A percentile compares a stretch with the other conserved stretches of the same genome.
Conservation (phyloP, 2,888 invertebrate genomes). For the Dorcus hopei region DNA sequence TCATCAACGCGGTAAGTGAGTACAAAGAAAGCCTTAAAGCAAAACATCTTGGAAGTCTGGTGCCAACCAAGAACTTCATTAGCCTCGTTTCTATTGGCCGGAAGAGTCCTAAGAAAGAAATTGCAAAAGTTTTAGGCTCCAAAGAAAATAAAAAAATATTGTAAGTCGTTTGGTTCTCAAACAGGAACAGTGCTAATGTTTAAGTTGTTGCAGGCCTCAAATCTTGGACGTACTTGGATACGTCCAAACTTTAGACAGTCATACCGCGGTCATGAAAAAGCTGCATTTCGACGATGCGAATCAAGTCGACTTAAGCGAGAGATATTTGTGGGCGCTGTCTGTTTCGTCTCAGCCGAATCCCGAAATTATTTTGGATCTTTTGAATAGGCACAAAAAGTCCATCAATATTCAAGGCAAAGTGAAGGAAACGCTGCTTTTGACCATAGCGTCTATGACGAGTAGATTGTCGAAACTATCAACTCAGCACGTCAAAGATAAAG, state of each 20-base stretch:
- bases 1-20: conserved; percentile 53
- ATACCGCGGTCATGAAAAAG: conserved; percentile 65
- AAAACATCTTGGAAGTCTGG: conserved; percentile 60
- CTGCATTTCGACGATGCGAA: conserved; percentile 57
- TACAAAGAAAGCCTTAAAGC: conserved; percentile 54
- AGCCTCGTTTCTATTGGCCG: conserved; percentile 62
- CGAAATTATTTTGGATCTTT: conserved; percentile 53
- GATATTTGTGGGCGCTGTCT: conserved; percentile 73
- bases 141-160: conserved; percentile 57
- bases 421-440: conserved; percentile 64
- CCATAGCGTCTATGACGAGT: conserved; percentile 61
- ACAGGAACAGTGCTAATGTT: background rate
- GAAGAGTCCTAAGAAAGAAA: conserved; percentile 57
- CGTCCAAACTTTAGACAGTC: conserved; percentile 64
- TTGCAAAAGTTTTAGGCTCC: conserved; percentile 56
- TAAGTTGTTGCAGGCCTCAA: conserved; percentile 52
- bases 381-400: conserved; percentile 50
- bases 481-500: conserved; percentile 33
- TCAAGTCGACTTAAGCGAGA: conserved; percentile 54
- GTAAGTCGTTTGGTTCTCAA: conserved; percentile 41
- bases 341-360: conserved; percentile 63
- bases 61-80: conserved; percentile 63
- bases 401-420: conserved; percentile 57
- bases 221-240: conserved; percentile 69
- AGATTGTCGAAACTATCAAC: conserved; percentile 43